Conservation (phyloP, 2,113 vertebrate species). For the Pholis gunnellus region DNA sequence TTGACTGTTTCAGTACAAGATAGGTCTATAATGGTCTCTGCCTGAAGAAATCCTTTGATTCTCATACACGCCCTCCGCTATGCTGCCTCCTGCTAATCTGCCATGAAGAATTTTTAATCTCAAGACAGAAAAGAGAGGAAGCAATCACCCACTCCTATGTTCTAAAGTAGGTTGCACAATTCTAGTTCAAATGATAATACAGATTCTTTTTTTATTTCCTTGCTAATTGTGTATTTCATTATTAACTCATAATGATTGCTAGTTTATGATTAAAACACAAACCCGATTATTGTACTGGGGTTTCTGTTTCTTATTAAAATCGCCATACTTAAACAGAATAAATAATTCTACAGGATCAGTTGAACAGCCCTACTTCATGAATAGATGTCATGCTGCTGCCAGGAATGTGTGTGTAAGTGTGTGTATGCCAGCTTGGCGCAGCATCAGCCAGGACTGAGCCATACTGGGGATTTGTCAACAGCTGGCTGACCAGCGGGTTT, state of each 20-base stretch:
- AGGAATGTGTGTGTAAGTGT: neutral
- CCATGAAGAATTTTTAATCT: slow-evolving; percentile 49
- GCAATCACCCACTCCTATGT: slow-evolving; percentile 13
- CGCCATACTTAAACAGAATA: slow-evolving; percentile 3
- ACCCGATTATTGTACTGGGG: neutral
- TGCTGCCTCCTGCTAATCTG: slow-evolving; percentile 36
- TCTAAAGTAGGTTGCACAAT: slow-evolving; percentile 12
- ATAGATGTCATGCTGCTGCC: slow-evolving; percentile 3
- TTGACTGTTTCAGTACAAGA: neutral
- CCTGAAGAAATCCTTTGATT: neutral
- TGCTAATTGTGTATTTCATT: slow-evolving; percentile 2
- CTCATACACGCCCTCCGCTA: neutral
- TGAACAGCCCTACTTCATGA: neutral
- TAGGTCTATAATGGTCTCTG: neutral
- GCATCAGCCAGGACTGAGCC: slow-evolving; percentile 38
- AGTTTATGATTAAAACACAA: neutral
- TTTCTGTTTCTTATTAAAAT: neutral
- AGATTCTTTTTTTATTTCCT: neutral
- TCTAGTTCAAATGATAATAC: neutral
- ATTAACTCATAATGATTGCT: neutral
- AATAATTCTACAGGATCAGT: slow-evolving; percentile 24
- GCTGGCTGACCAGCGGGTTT: slow-evolving; percentile 55
- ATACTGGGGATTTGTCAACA: slow-evolving; percentile 57
- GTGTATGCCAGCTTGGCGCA: slow-evolving; percentile 9
- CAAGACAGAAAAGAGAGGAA: neutral